These are phyloP conservation scores for Serripes groenlandicus DNA, from an alignment of 2,888 invertebrate species.

Conservation along the genomic window DNA sequence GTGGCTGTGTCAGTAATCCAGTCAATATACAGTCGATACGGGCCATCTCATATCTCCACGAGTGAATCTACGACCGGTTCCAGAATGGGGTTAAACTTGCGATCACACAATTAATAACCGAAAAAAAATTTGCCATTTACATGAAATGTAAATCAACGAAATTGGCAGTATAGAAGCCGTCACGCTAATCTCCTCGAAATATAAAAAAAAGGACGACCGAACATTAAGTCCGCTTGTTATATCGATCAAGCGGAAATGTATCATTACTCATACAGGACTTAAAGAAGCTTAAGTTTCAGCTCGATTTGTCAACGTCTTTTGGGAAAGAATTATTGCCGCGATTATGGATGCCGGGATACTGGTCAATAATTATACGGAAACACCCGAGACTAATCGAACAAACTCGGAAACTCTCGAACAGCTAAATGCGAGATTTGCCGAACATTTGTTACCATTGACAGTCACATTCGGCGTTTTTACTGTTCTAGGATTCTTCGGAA, in stretches of 20 bases:
- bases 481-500: constrained; percentile 53
- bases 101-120: no score
- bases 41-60: no score
- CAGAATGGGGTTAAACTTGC: no score
- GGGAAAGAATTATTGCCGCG: not conserved
- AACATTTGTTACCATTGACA: constrained; percentile 52
- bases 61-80: no score
- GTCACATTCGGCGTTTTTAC: constrained; percentile 56
- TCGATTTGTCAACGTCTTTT: not conserved
- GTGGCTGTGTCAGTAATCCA: no score
- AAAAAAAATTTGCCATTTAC: no score
- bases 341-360: not conserved
- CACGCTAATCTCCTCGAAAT: no score
- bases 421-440: constrained; percentile 53
- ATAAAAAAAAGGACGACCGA: not conserved
- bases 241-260: not conserved
- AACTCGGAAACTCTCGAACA: constrained; percentile 46
- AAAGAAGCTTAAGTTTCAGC: not conserved
- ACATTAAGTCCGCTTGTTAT: not conserved
- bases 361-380: not conserved
- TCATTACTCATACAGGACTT: not conserved
- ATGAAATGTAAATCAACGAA: no score
- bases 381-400: constrained; percentile 22
- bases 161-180: no score
- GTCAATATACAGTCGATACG: no score